Conservation (phyloP, 2,888 invertebrate species). For the Tricholauxania praeusta region DNA sequence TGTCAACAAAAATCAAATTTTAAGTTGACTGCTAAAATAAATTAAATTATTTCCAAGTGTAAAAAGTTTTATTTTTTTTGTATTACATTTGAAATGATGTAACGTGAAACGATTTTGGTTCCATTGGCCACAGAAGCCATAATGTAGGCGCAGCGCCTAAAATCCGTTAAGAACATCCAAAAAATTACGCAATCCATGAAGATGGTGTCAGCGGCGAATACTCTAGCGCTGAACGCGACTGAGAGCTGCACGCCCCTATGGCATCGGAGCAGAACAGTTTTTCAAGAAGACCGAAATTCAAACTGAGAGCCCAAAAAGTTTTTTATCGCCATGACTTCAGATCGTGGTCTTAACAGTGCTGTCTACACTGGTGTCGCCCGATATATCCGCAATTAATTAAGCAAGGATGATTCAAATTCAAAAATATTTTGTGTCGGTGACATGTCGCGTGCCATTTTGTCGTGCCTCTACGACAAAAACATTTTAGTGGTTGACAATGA, state of each 20-base stretch:
- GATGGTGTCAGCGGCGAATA: slow-evolving; percentile 98
- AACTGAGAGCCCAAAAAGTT: slow-evolving; percentile 79
- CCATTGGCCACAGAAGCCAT: slow-evolving; percentile 63
- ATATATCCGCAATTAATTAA: too few species aligned
- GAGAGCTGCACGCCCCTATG: slow-evolving; percentile 92
- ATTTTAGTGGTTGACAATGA: too few species aligned
- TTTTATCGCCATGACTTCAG: slow-evolving; percentile 93
- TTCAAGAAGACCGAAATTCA: slow-evolving; percentile 91
- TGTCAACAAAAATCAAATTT: too few species aligned
- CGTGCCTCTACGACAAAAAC: too few species aligned
- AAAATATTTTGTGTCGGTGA: too few species aligned
- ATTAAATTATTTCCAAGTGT: too few species aligned
- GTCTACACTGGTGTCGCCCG: too few species aligned
- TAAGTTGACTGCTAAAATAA: too few species aligned
- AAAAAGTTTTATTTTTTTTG: too few species aligned
- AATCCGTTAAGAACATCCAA: too few species aligned
- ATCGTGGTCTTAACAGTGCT: slow-evolving; percentile 96
- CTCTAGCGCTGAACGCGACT: slow-evolving; percentile 95
- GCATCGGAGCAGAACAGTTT: slow-evolving; percentile 90
- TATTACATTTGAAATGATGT: slow-evolving; percentile 55
- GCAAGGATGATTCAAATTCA: too few species aligned
- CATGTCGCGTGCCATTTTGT: too few species aligned
- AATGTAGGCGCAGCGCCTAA: slow-evolving; percentile 83
- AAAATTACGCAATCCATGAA: slow-evolving; percentile 99
- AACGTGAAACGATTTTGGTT: slow-evolving; percentile 60